Percentiles rank a stretch among this genome's conserved stretches.
These are phyloP conservation scores for Panopea generosa DNA, from an alignment of 2,888 invertebrate species.

Conservation along the genomic window DNA sequence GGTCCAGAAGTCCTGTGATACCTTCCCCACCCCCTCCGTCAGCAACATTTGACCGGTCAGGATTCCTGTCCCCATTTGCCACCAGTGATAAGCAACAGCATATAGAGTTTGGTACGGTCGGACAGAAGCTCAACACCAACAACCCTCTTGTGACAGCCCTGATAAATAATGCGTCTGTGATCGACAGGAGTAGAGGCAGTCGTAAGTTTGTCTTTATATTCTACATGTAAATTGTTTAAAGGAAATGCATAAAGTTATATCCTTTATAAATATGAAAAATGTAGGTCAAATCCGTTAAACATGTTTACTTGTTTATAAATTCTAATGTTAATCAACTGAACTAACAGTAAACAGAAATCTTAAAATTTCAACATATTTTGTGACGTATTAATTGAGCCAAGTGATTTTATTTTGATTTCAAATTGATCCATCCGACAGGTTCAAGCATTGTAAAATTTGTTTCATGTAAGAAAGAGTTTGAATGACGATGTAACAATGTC, in stretches of 20 bases:
- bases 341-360: too few species aligned
- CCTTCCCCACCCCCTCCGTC: slow-evolving; percentile 74
- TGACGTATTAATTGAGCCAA: too few species aligned
- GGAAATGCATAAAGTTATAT: background rate
- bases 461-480: too few species aligned
- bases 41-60: slow-evolving; percentile 63
- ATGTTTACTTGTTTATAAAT: too few species aligned
- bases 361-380: too few species aligned
- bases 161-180: slow-evolving; percentile 62
- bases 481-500: too few species aligned
- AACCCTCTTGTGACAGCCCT: slow-evolving; percentile 67
- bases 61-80: slow-evolving; percentile 66
- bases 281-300: too few species aligned
- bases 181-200: slow-evolving; percentile 44
- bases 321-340: too few species aligned
- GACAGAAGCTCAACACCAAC: slow-evolving; percentile 46
- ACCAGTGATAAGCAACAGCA: slow-evolving; percentile 70
- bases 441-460: too few species aligned
- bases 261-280: too few species aligned
- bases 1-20: slow-evolving; percentile 75
- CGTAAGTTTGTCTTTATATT: slow-evolving; percentile 46
- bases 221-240: background rate
- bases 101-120: slow-evolving; percentile 57
- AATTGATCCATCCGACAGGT: too few species aligned
- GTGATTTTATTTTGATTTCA: too few species aligned